Evolutionary conservation across 2,113 vertebrate genomes (phyloP), one percentile per base, ranked within the genome.

Genomic region (Pungitius pungitius): DNA sequence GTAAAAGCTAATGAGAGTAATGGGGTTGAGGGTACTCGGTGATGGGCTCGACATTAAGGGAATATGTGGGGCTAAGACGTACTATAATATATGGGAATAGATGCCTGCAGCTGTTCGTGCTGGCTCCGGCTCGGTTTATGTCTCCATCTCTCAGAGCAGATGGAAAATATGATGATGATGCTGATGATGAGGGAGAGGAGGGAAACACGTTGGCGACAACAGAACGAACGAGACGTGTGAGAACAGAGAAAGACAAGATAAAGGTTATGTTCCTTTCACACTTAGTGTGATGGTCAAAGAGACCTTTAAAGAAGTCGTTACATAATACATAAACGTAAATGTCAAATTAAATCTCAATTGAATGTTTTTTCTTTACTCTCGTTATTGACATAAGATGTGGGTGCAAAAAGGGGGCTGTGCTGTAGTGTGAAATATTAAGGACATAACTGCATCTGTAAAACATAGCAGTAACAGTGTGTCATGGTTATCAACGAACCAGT

Each of bases 1-100:
- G 76, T 91, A 87, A 88, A 91, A 88, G 78, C 86, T 85, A 92
- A 91, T 91, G 88, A 88, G 85, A 87, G 87, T 89, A 88, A 90
- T 87, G 80, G 84, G 85, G 80, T 87, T 74, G 79, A 73, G 83
- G 77, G 73, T 87, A 85, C 70, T 84, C 81, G 17, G 82, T 84
- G 85, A 90, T 87, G 73, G 81, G 78, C 80, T 75, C 58, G 49
- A 85, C 83, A 85, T 88, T 83, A 89, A 89, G 88, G 83, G 85
- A 82, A 85, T 80, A 87, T 80, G 81, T 65, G 74, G 78, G 78
- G 87, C 75, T 83, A 83, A 83, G 87, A 73, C 55, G 3, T 45
- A 65, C 75, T 75, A 64, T 84, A 85, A 86, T 88, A 88, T 87
- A 85, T 82, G 79, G 79, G 77, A 82, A 79, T 77, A 60, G 78